These are phyloP conservation scores for Malachius bipustulatus DNA, from an alignment of 2,888 invertebrate species.

Conservation along the genomic window DNA sequence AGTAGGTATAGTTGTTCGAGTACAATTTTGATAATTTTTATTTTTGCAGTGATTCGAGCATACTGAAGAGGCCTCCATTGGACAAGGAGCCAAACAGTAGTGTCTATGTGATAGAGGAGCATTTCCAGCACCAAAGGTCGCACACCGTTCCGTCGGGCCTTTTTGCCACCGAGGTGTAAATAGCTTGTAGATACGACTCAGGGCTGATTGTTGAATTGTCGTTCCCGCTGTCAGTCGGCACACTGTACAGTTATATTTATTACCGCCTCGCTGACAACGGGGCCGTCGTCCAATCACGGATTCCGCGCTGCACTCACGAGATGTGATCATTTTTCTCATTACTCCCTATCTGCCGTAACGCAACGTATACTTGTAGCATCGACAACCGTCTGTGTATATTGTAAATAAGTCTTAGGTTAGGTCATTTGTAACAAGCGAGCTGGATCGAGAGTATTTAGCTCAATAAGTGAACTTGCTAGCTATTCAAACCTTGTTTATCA, in stretches of 20 bases:
- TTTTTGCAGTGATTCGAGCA: constrained; percentile 54
- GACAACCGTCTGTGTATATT: no score
- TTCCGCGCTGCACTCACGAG: constrained; percentile 1
- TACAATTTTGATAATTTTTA: no score
- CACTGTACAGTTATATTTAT: constrained; percentile 35
- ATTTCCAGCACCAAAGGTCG: constrained; percentile 53
- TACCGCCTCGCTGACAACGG: constrained; percentile 24
- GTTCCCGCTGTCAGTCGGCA: constrained; percentile 21
- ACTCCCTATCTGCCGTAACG: no score
- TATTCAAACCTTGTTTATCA: no score
- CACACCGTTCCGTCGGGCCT: constrained; percentile 43
- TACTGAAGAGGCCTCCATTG: constrained; percentile 57
- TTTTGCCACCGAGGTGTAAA: constrained; percentile 69
- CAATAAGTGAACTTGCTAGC: no score
- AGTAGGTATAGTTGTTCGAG: no score
- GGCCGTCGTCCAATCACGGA: constrained; percentile 25
- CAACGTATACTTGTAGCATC: no score
- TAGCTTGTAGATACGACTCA: constrained; percentile 21
- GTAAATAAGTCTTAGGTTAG: no score
- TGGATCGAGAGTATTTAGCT: no score
- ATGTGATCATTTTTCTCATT: no score
- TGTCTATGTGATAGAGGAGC: constrained; percentile 66
- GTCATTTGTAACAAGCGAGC: no score
- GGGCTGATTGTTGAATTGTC: constrained; percentile 20
- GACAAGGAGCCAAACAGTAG: constrained; percentile 43